These are phyloP conservation scores for Cosmorhoe ocellata DNA, from an alignment of 2,888 invertebrate species.

Conservation along the genomic window DNA sequence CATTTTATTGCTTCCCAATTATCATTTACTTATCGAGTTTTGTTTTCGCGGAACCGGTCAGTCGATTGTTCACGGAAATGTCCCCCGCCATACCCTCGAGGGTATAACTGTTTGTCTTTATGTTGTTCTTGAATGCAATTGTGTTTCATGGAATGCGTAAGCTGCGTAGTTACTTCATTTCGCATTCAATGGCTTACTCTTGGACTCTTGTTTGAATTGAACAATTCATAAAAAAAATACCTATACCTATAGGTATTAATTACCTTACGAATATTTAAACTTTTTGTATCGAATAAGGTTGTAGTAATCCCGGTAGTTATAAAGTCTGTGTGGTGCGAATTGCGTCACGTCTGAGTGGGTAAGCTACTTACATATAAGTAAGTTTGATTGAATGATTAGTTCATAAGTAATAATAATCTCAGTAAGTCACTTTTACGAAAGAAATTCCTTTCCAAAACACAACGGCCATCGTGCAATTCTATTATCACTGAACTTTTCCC, in stretches of 20 bases:
- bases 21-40: conserved; percentile 58
- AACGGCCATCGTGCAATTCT: conserved; percentile 12
- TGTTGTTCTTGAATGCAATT: conserved; percentile 21
- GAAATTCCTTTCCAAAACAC: not conserved
- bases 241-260: too few species aligned
- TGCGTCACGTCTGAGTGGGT: too few species aligned
- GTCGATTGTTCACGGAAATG: conserved; percentile 37
- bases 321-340: too few species aligned
- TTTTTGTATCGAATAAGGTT: too few species aligned
- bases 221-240: too few species aligned
- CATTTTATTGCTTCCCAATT: conserved; percentile 71
- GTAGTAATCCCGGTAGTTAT: too few species aligned
- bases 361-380: not conserved
- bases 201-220: conserved; percentile 3
- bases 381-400: too few species aligned
- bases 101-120: conserved; percentile 32
- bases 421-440: not conserved
- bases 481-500: conserved; percentile 24
- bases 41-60: conserved; percentile 31
- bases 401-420: too few species aligned
- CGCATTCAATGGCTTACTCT: conserved; percentile 9
- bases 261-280: too few species aligned
- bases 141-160: conserved; percentile 21
- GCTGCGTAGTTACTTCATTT: conserved; percentile 16
- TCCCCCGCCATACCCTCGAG: conserved; percentile 25